phyloP scores from a whole-genome alignment of 1,140 invertebrate species.

The Zaprionus ghesquierei region DNA sequence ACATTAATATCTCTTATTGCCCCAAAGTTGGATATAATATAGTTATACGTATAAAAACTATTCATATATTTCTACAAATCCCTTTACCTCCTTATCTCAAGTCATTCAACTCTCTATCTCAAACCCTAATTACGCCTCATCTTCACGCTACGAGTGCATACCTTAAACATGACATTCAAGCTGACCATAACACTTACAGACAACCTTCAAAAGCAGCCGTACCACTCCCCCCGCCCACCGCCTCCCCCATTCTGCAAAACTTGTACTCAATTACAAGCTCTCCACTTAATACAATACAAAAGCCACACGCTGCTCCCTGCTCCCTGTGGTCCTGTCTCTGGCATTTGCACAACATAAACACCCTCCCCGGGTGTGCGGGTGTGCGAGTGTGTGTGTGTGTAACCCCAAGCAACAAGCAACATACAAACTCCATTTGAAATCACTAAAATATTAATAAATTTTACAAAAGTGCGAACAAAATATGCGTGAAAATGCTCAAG shows the following conservation, averaged over 20 bases:
- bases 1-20: background rate
- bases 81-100: background rate
- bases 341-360: conserved; percentile 20
- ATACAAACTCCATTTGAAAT: conserved; percentile 79
- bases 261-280: conserved; percentile 57
- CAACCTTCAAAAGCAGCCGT: background rate
- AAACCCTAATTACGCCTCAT: background rate
- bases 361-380: background rate
- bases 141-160: background rate
- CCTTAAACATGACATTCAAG: background rate
- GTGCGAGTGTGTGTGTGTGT: background rate
- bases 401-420: conserved; percentile 34
- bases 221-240: background rate
- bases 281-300: conserved; percentile 54
- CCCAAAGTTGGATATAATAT: no score
- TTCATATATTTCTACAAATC: no score
- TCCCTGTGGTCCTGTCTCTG: background rate
- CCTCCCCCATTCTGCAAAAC: background rate
- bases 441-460: conserved; percentile 82
- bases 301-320: conserved; percentile 1
- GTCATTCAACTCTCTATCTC: background rate
- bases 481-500: conserved; percentile 79
- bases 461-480: conserved; percentile 79
- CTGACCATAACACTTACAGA: background rate
- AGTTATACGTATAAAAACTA: no score